Base-by-base conservation (phyloP, 2,888 invertebrate genomes). In the Platycheirus albimanus region DNA sequence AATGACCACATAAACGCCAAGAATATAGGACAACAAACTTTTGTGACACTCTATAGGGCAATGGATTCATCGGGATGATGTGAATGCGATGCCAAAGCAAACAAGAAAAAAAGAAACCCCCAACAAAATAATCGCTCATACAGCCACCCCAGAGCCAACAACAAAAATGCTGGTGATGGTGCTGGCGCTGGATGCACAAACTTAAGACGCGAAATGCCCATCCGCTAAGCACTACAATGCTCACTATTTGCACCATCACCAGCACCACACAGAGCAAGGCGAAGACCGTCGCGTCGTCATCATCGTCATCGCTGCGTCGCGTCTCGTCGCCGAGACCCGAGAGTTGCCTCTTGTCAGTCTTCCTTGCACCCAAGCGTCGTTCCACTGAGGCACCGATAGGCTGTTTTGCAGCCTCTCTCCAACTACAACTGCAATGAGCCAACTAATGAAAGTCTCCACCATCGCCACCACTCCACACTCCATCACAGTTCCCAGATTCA, bases 1-100 rank as follows among this genome's bases (percentile, higher is more conserved):
- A 84, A 84, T 84, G 84, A 84, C 84, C 84, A 84, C 84, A 84
- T 84, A 84, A 84, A 78, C 75, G 84, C 79, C 43, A 41, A 79
- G 79, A 84, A 84, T 84, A 84, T 84, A 84, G 84, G 84, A 84
- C 84, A 84, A 84, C 79, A 84, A 84, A 84, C 84, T 84, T 84
- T 84, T 84, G 84, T 84, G 84, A 84, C 84, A 84, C 84, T 84
- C 84, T 79, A 84, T 84, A 84, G 84, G 78, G 79, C 84, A 84
- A 84, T 84, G 84, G 84, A 79, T 84, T 79, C 84, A 84, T 79
- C 79, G 84, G 84, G 84, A 84, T 84, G 79, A 84, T 79, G 79
- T 79, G 84, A 84, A 84, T 84, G 84, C 70, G 83, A 83, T 83
- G 78, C 72, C 69, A 83, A 83, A 78, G 83, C 78, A 58, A 54